Evolutionary conservation across 2,797 vertebrate genomes (phyloP), one percentile per base, ranked within the genome.

Genomic region (Melanotaenia nigrans): DNA sequence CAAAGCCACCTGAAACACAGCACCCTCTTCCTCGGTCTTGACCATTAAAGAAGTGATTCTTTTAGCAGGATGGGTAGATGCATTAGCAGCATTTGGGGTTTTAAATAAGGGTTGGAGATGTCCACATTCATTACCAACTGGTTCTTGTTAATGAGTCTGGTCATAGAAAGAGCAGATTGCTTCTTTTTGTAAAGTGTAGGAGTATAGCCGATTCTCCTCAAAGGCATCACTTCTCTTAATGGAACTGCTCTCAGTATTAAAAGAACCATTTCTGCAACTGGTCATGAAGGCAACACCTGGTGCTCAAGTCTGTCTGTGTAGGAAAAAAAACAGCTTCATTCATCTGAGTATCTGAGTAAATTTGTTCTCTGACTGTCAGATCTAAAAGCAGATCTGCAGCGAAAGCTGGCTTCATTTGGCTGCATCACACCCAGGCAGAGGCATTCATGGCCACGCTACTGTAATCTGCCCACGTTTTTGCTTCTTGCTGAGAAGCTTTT

Each of bases 241-340:
- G 90, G 87, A 85, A 77, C 72, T 32, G 86, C 82, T 90, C 14
- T 5, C 42, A 45, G 18, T 45, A 18, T 45, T 45, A 78, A 85
- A 91, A 87, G 90, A 73, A 80, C 90, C 82, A 88, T 89, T 88
- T 94, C 87, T 93, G 74, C 84, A 73, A 83, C 81, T 90, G 93
- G 91, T 91, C 92, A 94, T 94, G 92, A 93, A 93, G 86, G 90
- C 88, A 82, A 90, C 86, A 79, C 87, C 89, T 93, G 88, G 88
- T 79, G 82, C 84, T 85, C 45, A 65, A 61, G 40, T 87, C 62
- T 81, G 56, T 83, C 53, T 79, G 71, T 75, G 59, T 12, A 32
- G 51, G 69, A 69, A 49, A 55, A 33, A 25, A 36, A 2, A 57
- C 36, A 18, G 61, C 57, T 65, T 61, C 80, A 82, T 73, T 12